Base-by-base conservation (phyloP, 2,888 invertebrate species). In the Oxytorus armatus region DNA sequence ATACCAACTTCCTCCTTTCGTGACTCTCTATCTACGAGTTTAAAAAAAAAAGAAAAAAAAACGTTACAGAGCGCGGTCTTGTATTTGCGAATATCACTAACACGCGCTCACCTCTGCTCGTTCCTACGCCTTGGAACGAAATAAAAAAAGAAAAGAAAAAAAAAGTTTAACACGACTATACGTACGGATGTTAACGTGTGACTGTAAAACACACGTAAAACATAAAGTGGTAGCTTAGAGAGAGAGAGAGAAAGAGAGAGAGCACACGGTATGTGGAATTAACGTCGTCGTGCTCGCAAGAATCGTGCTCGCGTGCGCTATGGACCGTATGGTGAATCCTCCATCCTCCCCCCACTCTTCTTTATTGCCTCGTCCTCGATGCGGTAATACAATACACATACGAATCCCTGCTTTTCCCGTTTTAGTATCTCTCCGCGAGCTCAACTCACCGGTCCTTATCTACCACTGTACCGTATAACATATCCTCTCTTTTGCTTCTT, bases 1-100 rank as follows among this genome's bases (percentile, higher is more conserved):
- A 49, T 59, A 25, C 18, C 47, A 63, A 68, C 73, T 74, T 68
- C 78, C 78, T 74, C 74, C 68, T 42, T 69, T 47, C 68, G 39
- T 44, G 44, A 44, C 39, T 79, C 66, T 66, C 66, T 42, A 61
- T 49, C 47, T 51, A 21, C 29, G 18, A 29, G 8, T 14, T 14
- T 39, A 33, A 53, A 44, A 25, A 29, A 8, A 63, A 0, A 29
- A 5, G 7, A 10, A 29, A 53, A 66, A 77, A 77, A 79, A 79
- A 74, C 78, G 78, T 61, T 79, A 79, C 68, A 72, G 61, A 44
- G 47, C 5, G 29, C 47, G 25, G 63, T 44, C 33, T 44, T 42
- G 53, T 63, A 29, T 33, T 25, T 7, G 53, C 33, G 44, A 53
- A 47, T 55, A 16, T 21, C 1, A 18, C 18, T 36, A 69, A 18